Base-by-base conservation (phyloP, 2,888 invertebrate species). In the Patella ulyssiponensis region DNA sequence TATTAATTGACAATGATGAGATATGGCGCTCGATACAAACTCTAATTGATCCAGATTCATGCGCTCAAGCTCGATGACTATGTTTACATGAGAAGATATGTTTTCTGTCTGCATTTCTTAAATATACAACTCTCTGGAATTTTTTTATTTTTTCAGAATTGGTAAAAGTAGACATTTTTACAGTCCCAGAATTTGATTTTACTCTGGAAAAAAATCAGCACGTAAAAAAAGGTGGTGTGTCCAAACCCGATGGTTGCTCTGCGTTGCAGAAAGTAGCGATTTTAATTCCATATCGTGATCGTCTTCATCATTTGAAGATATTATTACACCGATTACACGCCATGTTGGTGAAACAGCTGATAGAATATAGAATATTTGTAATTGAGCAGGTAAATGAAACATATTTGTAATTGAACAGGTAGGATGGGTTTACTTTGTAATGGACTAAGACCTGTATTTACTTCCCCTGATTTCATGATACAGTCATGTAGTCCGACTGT, bases 201-300 rank as follows among this genome's bases (percentile, higher is more conserved):
- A 83, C 88, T 33, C 73, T 80, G 51, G 71, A 71, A 14, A 56
- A 76, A 4, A 87, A 89, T 74, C 80, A 82, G 14, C 79, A 81
- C 15, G 86, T 90, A 9, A 44, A 77, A 20, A 73, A 77, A 14
- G 90, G 90, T 2, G 90, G 90, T 2, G 69, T 75, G n/a, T 89
- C 87, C 88, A 74, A 82, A 17, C 90, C 90, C 20, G 56, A 74
- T 33, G 79, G 80, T 44, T 90, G 90, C 76, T 58, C 72, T 70
- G 79, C 88, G 12, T 85, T 85, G 85, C 89, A 90, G 80, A 87
- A 85, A 79, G 85, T 90, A 27, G 89, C 89, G 53, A 86, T 90
- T 58, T 85, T 90, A 58, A 82, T 90, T 44, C 89, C 89, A 0
- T 90, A 89, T 78, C 73, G 90, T 51, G 83, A 89, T 80, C 80